phyloP scores from a whole-genome alignment of 2,888 invertebrate species.

The Odontomyia ornata region DNA sequence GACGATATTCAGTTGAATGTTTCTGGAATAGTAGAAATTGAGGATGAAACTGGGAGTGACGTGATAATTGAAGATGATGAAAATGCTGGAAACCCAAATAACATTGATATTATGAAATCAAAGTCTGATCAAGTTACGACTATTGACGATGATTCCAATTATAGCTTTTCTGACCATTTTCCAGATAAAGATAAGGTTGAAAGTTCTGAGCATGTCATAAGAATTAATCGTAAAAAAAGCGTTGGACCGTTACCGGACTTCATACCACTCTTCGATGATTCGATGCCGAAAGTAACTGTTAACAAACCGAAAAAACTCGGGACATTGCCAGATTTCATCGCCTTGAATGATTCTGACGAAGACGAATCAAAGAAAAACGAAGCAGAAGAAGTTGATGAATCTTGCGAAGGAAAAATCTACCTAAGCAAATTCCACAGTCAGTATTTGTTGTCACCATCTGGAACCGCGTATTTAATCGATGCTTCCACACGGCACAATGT shows the following conservation, averaged over 20 bases:
- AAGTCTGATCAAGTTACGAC: neutral
- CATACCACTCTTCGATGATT: constrained; percentile 54
- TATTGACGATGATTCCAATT: constrained; percentile 63
- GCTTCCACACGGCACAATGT: constrained; percentile 61
- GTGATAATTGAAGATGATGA: neutral
- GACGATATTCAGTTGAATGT: constrained; percentile 28
- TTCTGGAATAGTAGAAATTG: neutral
- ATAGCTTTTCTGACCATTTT: constrained; percentile 63
- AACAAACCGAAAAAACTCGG: constrained; percentile 52
- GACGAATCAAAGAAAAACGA: neutral
- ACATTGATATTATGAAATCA: neutral
- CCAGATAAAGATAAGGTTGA: constrained; percentile 49
- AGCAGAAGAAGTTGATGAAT: constrained; percentile 50
- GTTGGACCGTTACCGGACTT: constrained; percentile 58
- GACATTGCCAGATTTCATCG: constrained; percentile 59
- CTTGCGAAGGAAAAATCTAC: constrained; percentile 65
- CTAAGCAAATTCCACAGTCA: constrained; percentile 65
- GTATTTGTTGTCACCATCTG: constrained; percentile 65
- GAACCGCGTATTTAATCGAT: constrained; percentile 64
- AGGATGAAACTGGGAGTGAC: neutral
- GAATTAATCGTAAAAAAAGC: constrained; percentile 47
- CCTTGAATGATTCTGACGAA: constrained; percentile 50
- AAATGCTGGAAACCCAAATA: neutral
- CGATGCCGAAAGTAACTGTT: neutral
- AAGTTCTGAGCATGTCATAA: neutral